phyloP scores from a whole-genome alignment of 2,113 vertebrate genomes.

The Brevimyrus niger region DNA sequence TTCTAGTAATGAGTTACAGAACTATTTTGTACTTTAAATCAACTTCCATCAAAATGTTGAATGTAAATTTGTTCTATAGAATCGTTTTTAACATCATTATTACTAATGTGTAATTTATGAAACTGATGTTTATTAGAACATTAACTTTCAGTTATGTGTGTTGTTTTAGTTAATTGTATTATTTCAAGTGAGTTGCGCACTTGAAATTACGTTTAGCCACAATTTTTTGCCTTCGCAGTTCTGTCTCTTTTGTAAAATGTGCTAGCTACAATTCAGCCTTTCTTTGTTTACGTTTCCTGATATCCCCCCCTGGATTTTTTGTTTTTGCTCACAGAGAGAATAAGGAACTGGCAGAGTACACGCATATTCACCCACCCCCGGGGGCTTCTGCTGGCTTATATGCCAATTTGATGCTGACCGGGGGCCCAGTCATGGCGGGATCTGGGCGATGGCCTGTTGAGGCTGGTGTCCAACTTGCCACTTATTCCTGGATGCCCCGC shows the following conservation, averaged over 20 bases:
- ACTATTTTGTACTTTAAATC: neutral
- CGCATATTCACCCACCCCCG: constrained; percentile 74
- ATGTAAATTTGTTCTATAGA: neutral
- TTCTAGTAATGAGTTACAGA: neutral
- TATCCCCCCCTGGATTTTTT: neutral
- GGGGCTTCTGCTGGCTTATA: constrained; percentile 67
- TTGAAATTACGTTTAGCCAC: neutral
- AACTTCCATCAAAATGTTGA: neutral
- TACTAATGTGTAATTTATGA: neutral
- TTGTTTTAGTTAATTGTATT: neutral
- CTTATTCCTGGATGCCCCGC: constrained; percentile 85
- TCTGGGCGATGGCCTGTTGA: constrained; percentile 83
- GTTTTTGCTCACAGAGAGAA: constrained; percentile 68
- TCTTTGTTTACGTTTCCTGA: neutral
- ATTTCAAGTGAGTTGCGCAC: neutral
- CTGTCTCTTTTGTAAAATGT: neutral
- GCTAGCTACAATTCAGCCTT: neutral
- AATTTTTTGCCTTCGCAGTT: neutral
- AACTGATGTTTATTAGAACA: neutral
- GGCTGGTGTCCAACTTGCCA: constrained; percentile 72
- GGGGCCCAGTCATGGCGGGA: constrained; percentile 68
- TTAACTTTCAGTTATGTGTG: neutral
- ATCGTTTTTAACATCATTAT: neutral
- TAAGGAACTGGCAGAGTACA: constrained; percentile 84
- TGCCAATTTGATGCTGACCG: constrained; percentile 71